Evolutionary conservation across 2,113 vertebrate species (phyloP).

Genomic region (Pionites leucogaster): DNA sequence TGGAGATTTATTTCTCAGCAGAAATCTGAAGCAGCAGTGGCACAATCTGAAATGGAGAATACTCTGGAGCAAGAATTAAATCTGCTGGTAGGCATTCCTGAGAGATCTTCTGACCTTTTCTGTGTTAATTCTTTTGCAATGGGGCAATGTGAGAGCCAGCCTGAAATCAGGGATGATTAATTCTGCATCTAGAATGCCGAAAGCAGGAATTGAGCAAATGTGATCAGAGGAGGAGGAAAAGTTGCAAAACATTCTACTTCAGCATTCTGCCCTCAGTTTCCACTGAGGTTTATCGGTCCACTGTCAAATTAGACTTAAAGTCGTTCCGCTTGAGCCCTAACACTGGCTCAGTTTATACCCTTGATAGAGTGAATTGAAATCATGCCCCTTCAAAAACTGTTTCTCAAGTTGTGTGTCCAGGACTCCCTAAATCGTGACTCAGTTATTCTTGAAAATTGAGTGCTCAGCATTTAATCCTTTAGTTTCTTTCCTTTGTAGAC

Average conservation of each 20-base stretch:
- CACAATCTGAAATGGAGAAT: not conserved
- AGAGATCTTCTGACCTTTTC: not conserved
- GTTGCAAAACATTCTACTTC: not conserved
- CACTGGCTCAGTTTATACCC: not conserved
- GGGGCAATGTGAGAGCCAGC: not conserved
- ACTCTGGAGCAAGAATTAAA: not conserved
- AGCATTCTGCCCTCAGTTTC: not conserved
- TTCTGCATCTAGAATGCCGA: not conserved
- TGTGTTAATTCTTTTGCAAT: not conserved
- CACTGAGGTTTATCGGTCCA: not conserved
- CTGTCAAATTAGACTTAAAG: not conserved
- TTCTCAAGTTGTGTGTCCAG: not conserved
- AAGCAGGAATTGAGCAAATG: not conserved
- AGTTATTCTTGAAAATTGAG: not conserved
- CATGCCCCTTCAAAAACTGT: not conserved
- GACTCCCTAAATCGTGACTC: not conserved
- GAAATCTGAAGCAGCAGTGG: not conserved
- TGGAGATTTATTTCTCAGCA: not conserved
- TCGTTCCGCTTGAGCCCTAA: not conserved
- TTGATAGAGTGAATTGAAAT: not conserved
- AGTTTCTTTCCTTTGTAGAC: not conserved
- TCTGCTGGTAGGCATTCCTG: not conserved
- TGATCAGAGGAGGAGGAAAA: not conserved
- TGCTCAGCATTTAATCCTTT: not conserved
- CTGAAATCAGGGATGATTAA: not conserved